Base-by-base conservation (phyloP, 2,113 vertebrate genomes). In the Dolichotis patagonum region DNA sequence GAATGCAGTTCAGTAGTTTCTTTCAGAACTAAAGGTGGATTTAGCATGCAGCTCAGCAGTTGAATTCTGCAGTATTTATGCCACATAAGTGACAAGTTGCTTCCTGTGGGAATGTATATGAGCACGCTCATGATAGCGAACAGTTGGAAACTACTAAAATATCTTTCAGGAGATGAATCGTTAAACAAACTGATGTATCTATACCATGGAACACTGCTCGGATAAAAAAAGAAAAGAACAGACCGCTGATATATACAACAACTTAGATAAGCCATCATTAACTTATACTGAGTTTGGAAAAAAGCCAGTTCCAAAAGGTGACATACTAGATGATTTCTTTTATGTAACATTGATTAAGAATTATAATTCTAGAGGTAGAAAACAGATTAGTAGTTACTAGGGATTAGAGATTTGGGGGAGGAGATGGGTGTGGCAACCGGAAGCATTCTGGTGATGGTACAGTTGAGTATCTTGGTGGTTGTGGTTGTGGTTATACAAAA, bases 361-460 rank as follows among this genome's bases (percentile, higher is more conserved):
- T 26, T 80, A 49, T 92, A 95, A 96, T 94, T 88, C 88, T 20
- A 80, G 81, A 78, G 52, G 20, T 35, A 7, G 54, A 86, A 67
- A 80, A 35, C 49, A 91, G 43, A 86, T 91, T 28, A 84, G 56
- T 56, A 82, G 85, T 91, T 90, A 41, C 75, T 17, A 49, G 75
- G 60, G 52, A 32, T 85, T 77, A 63, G 88, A 46, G 52, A 28
- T 6, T 73, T 3, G 9, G 41, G 65, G 38, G 30, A 82, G 78
- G 43, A 41, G 62, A 13, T 54, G 67, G 80, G 46, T 80, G 22
- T 92, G 83, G 10, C 38, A 49, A 56, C 28, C 49, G 32, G 46
- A 78, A 81, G 20, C 30, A 52, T 65, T 63, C 14, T 52, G 65
- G 43, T 26, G 26, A 60, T 80, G 19, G 10, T 6, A 0, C 1